Conservation (phyloP, 2,888 invertebrate genomes). For the Neoaliturus tenellus region DNA sequence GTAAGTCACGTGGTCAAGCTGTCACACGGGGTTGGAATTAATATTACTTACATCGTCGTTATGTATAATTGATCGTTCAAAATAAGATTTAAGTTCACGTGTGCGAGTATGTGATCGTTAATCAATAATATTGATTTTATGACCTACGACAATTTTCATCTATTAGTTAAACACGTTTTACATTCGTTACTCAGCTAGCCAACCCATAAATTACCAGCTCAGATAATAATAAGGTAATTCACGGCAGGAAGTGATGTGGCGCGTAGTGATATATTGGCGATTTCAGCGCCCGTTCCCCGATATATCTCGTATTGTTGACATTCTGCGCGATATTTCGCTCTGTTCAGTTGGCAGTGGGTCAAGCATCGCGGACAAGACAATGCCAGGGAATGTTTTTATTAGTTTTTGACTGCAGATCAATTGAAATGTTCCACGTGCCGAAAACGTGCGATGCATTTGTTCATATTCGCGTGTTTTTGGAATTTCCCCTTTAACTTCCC, state of each 20-base stretch:
- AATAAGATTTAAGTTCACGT: too few species aligned
- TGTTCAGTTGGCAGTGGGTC: slow-evolving; percentile 10
- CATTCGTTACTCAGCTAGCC: neutral
- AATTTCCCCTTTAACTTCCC: neutral
- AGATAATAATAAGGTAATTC: neutral
- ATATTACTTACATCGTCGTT: too few species aligned
- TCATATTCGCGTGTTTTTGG: too few species aligned
- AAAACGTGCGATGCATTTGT: neutral
- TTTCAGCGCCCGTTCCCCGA: neutral
- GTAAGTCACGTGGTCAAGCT: neutral
- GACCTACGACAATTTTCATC: too few species aligned
- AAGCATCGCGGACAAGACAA: slow-evolving; percentile 29
- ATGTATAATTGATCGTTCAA: too few species aligned
- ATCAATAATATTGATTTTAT: too few species aligned
- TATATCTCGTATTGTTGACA: slow-evolving; percentile 42
- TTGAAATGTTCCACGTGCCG: slow-evolving; percentile 6
- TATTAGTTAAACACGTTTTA: too few species aligned
- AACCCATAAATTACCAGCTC: neutral
- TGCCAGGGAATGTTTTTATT: slow-evolving; percentile 29
- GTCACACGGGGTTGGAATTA: too few species aligned
- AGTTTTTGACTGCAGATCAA: slow-evolving; percentile 20
- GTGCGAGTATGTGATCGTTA: too few species aligned
- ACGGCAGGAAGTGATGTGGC: neutral
- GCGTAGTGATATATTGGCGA: slow-evolving; percentile 8
- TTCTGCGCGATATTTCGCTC: neutral